Evolutionary conservation across 2,888 invertebrate species (phyloP).

Genomic region (Andricus curvator): DNA sequence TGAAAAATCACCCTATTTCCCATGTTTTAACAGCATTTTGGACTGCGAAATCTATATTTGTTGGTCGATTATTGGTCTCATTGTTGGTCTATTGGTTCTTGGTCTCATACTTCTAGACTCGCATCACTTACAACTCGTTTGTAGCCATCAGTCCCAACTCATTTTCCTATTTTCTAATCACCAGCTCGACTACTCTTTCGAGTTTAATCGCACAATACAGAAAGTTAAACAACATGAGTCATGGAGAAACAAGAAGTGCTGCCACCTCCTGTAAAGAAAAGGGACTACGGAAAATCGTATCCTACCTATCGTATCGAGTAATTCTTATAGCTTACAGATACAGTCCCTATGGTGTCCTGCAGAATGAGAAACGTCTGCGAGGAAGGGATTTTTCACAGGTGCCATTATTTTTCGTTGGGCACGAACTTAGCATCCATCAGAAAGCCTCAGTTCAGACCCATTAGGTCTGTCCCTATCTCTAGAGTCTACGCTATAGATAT

Average conservation of each 20-base stretch:
- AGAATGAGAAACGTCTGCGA: background rate
- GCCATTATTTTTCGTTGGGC: background rate
- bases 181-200: background rate
- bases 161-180: constrained; percentile 10
- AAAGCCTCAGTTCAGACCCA: constrained; percentile 27
- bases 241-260: constrained; percentile 5
- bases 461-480: constrained; percentile 26
- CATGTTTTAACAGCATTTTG: no score
- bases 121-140: background rate
- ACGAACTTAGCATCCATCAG: background rate
- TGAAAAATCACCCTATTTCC: no score
- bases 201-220: background rate
- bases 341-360: background rate
- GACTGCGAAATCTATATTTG: no score
- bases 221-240: background rate
- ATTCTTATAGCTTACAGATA: background rate
- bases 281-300: background rate
- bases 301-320: background rate
- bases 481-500: constrained; percentile 16
- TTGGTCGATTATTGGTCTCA: no score
- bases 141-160: background rate
- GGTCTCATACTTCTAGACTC: background rate
- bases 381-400: constrained; percentile 4
- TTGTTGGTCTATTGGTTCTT: no score
- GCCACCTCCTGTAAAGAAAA: constrained; percentile 9